Evolutionary conservation across 2,888 invertebrate genomes (phyloP), one percentile per base, ranked within the genome.

Genomic region (Penaeus monodon): DNA sequence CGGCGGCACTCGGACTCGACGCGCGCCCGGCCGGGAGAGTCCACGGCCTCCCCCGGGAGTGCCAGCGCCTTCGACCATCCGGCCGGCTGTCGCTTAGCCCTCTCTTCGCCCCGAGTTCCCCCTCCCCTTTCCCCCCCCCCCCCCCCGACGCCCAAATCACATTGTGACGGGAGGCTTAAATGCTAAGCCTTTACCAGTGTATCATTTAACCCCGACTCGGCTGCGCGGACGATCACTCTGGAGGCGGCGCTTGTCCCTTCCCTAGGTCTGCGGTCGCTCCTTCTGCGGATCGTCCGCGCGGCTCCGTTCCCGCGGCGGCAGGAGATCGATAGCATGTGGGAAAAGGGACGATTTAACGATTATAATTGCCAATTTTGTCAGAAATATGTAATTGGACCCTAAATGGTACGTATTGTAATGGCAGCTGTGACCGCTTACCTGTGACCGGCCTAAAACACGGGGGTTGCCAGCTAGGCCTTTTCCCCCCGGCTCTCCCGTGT

Each of bases 311-410:
- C 38, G 73, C 73, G 22, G 44, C 33, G 49, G 57, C 17, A 8
- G 29, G 22, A 29, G 84, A 84, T 49, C 84, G 84, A 74, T 77
- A 64, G 66, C 44, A 29, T 78, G 57, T 68, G 84, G 49, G 68
- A 27, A 27, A 77, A 33, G 77, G 49, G 65, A 77, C 77, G 84
- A 49, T 66, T 66, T 27, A 68, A 65, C 84, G 74, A 84, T 78
- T 84, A 73, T 85, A 85, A 85, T 85, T 79, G 85, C 63, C 85
- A 73, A 80, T 80, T 85, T 79, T 73, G 79, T 27, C 49, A 79
- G 80, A 85, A 73, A 57, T 85, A 79, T 85, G 85, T 85, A 85
- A 85, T 85, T 85, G 85, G 85, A 79, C 73, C 70, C 57, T 85
- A 85, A 85, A 79, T 66, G 85, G 64, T 68, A 44, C 63, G 80